A percentile compares a stretch with the other conserved stretches of the same genome.
Conservation (phyloP, 2,888 invertebrate species). For the Sphaeridia pumilis region DNA sequence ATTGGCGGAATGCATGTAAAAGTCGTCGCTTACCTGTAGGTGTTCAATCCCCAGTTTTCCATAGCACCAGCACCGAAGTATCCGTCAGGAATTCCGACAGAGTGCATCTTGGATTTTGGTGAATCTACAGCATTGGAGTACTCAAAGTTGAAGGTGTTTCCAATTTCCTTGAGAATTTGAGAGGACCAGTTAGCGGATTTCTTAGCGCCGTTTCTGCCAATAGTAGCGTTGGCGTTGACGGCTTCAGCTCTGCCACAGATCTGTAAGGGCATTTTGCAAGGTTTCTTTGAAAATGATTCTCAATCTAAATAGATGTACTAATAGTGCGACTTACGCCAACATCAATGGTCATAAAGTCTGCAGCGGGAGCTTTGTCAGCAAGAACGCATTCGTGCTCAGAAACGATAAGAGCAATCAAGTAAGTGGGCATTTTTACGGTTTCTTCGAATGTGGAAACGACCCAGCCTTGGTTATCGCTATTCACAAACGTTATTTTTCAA, state of each 20-base stretch:
- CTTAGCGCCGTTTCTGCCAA: background rate
- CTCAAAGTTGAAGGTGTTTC: background rate
- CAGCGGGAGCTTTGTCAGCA: conserved; percentile 2
- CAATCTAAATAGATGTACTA: too few species aligned
- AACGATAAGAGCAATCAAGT: conserved; percentile 27
- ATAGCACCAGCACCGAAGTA: conserved; percentile 17
- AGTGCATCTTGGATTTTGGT: conserved; percentile 32
- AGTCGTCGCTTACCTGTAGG: conserved; percentile 30
- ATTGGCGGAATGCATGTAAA: too few species aligned
- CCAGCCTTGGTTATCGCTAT: too few species aligned
- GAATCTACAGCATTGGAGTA: too few species aligned
- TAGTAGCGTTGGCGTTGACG: too few species aligned
- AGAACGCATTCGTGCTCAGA: conserved; percentile 21
- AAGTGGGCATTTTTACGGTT: conserved; percentile 22
- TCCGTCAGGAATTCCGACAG: conserved; percentile 19
- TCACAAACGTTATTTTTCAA: background rate
- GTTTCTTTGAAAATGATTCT: too few species aligned
- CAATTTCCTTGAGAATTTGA: background rate
- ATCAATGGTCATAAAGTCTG: too few species aligned
- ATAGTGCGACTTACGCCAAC: too few species aligned
- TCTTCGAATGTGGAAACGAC: too few species aligned
- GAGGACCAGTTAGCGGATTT: background rate
- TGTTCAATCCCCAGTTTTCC: conserved; percentile 30
- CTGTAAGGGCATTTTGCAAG: too few species aligned
- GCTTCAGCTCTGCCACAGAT: background rate